Base-by-base conservation (phyloP, 2,113 vertebrate genomes). In the Ovibos moschatus region DNA sequence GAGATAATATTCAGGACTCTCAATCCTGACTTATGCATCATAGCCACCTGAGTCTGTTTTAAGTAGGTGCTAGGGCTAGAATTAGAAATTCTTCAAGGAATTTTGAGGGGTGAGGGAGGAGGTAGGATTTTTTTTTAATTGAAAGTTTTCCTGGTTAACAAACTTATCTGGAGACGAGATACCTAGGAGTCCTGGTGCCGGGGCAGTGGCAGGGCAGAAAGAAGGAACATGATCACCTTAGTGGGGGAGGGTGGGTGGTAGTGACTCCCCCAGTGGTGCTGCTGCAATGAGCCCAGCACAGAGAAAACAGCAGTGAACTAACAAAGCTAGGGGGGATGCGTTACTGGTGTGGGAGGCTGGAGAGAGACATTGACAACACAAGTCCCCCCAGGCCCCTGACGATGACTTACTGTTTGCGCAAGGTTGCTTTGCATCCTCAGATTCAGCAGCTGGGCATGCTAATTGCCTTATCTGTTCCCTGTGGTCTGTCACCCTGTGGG, bases 371-470 rank as follows among this genome's bases (percentile, higher is more conserved):
- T 8, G 27, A 47, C 7, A 2, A 12, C 57, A 3, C 3, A 1
- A 5, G 40, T 21, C n/a, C 36, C 5, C 0, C 0, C 3, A 16
- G n/a, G 21, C 12, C 9, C 43, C n/a, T 7, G 7, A 21, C 0
- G 3, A 55, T 0, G 12, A 45, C 53, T n/a, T 21, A 21, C 17
- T 25, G 4, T 51, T 60, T 43, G 60, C 15, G 33, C 19, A 21
- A 30, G 28, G 15, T 15, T 23, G 11, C n/a, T 4, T 21, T 3
- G 23, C 3, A 0, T 85, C 21, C 53, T n/a, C 1, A 23, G 6
- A 16, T 6, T 0, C 28, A 10, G 33, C 21, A 15, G 2, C 25
- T 53, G 76, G 27, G 28, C 25, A 0, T 3, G n/a, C 74, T 23
- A 53, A 23, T 8, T 8, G 50, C 30, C 28, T 11, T 5, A 4